These are phyloP conservation scores for Sialia sialis DNA, from an alignment of 2,113 vertebrate genomes.

Conservation along the genomic window DNA sequence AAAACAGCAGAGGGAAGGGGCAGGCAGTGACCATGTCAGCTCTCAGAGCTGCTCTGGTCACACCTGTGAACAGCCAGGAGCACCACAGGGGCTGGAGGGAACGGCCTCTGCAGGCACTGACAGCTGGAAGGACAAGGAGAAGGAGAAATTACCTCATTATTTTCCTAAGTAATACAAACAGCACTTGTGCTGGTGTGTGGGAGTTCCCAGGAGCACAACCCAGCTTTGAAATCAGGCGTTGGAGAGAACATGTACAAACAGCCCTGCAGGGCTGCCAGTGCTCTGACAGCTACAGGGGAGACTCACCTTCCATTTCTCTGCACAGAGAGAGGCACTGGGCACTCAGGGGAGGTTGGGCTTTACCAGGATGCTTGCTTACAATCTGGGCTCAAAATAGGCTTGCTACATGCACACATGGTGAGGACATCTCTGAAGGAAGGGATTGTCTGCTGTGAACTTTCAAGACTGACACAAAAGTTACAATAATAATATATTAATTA, in stretches of 20 bases:
- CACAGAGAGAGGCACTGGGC: background rate
- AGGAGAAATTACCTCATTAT: slow-evolving; percentile 13
- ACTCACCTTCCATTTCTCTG: background rate
- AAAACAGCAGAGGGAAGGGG: background rate
- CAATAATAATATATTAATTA: background rate
- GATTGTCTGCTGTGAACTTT: background rate
- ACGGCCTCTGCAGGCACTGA: background rate
- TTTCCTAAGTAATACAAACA: slow-evolving; percentile 16
- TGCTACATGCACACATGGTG: background rate
- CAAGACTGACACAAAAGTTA: background rate
- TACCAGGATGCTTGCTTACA: background rate
- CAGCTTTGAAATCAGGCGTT: background rate
- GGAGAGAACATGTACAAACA: background rate
- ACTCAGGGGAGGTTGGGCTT: background rate
- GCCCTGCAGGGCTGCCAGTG: background rate
- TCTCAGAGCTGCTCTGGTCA: background rate
- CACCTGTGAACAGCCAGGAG: background rate
- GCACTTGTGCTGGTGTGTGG: background rate
- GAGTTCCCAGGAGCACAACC: background rate
- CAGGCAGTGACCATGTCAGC: background rate
- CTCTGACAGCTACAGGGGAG: background rate
- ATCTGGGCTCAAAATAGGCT: background rate
- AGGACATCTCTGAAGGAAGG: background rate
- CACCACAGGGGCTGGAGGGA: background rate
- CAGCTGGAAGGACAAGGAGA: background rate